These are phyloP conservation scores for Coendou prehensilis DNA, from an alignment of 2,797 vertebrate species.

Conservation along the genomic window DNA sequence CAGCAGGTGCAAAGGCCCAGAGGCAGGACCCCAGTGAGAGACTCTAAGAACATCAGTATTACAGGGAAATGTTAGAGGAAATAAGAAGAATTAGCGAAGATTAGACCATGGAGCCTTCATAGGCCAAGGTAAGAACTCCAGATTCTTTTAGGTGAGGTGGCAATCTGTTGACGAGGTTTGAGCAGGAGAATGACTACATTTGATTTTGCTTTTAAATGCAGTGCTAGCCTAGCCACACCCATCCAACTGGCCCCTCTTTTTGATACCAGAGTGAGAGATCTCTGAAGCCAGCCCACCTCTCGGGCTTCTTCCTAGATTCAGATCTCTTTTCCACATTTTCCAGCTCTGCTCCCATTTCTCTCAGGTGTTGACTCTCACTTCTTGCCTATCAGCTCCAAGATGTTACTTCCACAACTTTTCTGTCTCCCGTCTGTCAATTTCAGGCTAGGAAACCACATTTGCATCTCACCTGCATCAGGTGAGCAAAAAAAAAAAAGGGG, in stretches of 20 bases:
- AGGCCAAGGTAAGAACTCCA: background rate
- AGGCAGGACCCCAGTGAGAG: background rate
- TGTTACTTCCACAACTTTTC: background rate
- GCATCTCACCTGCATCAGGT: background rate
- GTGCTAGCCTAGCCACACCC: background rate
- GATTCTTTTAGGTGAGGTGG: background rate
- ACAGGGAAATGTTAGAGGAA: background rate
- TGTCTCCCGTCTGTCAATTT: background rate
- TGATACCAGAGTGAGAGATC: background rate
- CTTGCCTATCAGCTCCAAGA: background rate
- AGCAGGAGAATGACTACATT: no score
- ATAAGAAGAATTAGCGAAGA: background rate
- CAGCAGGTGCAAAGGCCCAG: background rate
- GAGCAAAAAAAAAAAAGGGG: background rate
- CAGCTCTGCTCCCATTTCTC: background rate
- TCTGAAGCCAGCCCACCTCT: background rate
- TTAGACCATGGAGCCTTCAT: background rate
- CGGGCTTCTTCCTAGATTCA: background rate
- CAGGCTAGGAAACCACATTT: background rate
- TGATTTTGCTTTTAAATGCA: background rate
- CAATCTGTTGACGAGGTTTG: background rate
- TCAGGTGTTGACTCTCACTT: background rate
- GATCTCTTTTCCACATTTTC: background rate
- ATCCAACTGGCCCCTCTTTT: background rate
- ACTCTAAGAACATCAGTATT: background rate